Conservation (phyloP, 2,888 invertebrate genomes). For the Parnassius mnemosyne region DNA sequence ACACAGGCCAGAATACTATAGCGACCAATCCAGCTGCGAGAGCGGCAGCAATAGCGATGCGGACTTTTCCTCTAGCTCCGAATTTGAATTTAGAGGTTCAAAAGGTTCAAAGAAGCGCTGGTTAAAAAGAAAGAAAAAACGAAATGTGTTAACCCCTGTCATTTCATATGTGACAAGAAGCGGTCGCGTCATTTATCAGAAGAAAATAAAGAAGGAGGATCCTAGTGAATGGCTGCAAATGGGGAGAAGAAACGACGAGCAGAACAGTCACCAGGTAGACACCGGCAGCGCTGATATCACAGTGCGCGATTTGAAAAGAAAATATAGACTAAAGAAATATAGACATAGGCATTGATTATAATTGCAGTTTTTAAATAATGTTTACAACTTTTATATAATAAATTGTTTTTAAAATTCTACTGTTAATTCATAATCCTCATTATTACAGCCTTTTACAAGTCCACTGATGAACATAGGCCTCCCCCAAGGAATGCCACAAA, state of each 20-base stretch:
- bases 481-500: too few species aligned
- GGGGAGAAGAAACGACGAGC: slow-evolving; percentile 32
- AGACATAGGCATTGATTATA: slow-evolving; percentile 28
- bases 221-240: slow-evolving; percentile 63
- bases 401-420: neutral
- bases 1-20: slow-evolving; percentile 33
- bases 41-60: slow-evolving; percentile 30
- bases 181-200: slow-evolving; percentile 66
- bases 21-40: slow-evolving; percentile 30
- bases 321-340: slow-evolving; percentile 27
- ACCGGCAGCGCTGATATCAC: slow-evolving; percentile 34
- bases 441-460: neutral
- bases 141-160: slow-evolving; percentile 62
- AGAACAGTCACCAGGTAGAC: slow-evolving; percentile 27
- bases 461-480: neutral
- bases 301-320: slow-evolving; percentile 32
- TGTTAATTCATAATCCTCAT: neutral
- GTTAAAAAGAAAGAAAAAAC: slow-evolving; percentile 30
- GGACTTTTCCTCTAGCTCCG: slow-evolving; percentile 31
- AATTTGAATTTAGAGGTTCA: slow-evolving; percentile 28
- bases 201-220: slow-evolving; percentile 61
- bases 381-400: neutral
- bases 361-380: neutral
- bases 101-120: slow-evolving; percentile 26
- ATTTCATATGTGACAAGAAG: slow-evolving; percentile 68